Base-by-base conservation (phyloP, 2,797 vertebrate genomes). In the Poecilia velifera region DNA sequence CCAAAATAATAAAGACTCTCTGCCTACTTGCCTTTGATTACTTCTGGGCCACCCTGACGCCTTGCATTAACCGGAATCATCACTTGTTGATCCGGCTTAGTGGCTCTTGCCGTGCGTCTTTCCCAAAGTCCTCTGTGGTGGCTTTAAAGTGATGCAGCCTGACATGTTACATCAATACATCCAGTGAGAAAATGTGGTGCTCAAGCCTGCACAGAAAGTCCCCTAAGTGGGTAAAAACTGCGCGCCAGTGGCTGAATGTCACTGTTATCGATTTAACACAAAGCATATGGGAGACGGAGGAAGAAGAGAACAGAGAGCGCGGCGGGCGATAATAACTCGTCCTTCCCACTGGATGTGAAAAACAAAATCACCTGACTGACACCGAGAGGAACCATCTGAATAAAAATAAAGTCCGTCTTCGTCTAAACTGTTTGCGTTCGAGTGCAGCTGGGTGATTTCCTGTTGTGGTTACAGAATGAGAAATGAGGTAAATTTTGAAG, bases 1-100 rank as follows among this genome's bases (percentile, higher is more conserved):
- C n/a, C 43, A 66, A 31, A 87, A 82, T 31, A 10, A 34, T 36
- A 72, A 75, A 43, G 78, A 79, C 22, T 70, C 4, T 83, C 77
- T 55, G 62, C 14, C 55, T 8, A 64, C 25, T 84, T 66, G 41
- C 62, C 46, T 76, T 77, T 82, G 59, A 64, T 8, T 76, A 25
- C 51, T 83, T 66, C 79, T 68, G 71, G 66, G 55, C 77, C 76
- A 80, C 76, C 84, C 47, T 6, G 75, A 78, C 4, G 28, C 72
- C 81, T 76, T 74, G n/a, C 72, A 81, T 73, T 64, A 72, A 76
- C 55, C 72, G 75, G 45, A 83, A 59, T 62, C 10, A 18, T 89
- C 76, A 81, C 84, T 43, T 89, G 85, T 89, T 91, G 86, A 90
- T 81, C 86, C 89, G 79, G 79, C 83, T 87, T 39, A 76, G 64